phyloP scores from a whole-genome alignment of 2,888 invertebrate species.

The Acrobasis suavella region DNA sequence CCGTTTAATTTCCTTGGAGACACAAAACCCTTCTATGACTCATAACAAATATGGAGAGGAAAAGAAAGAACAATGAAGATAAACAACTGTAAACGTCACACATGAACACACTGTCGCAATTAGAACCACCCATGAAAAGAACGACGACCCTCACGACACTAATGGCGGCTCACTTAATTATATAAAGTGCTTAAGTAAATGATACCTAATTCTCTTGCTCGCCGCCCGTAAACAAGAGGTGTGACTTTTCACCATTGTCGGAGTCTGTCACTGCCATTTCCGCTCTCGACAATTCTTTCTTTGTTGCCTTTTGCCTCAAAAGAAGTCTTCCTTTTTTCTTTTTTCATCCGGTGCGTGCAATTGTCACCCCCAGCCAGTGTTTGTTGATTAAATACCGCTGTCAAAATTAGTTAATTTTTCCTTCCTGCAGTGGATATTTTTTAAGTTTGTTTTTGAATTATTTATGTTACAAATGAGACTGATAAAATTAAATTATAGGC shows the following conservation, averaged over 20 bases:
- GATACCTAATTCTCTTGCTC: slow-evolving; percentile 77
- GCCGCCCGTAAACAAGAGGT: slow-evolving; percentile 78
- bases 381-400: slow-evolving; percentile 78
- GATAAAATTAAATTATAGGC: not conserved
- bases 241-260: slow-evolving; percentile 80
- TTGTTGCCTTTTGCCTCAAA: slow-evolving; percentile 77
- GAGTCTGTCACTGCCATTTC: slow-evolving; percentile 81
- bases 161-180: slow-evolving; percentile 76
- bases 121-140: slow-evolving; percentile 64
- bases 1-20: not conserved
- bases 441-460: not conserved
- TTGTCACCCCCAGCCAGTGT: slow-evolving; percentile 76
- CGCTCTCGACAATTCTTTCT: slow-evolving; percentile 65
- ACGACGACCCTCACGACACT: slow-evolving; percentile 66
- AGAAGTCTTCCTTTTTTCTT: slow-evolving; percentile 69
- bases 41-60: not conserved
- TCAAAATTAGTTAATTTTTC: slow-evolving; percentile 69
- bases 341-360: slow-evolving; percentile 67
- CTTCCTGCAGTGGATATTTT: slow-evolving; percentile 38
- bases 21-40: not conserved
- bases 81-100: slow-evolving; percentile 24
- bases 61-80: slow-evolving; percentile 22
- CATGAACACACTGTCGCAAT: slow-evolving; percentile 52
- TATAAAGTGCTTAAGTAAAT: slow-evolving; percentile 81
- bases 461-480: not conserved